phyloP scores from a whole-genome alignment of 2,888 invertebrate genomes.

The Notodonta ziczac region DNA sequence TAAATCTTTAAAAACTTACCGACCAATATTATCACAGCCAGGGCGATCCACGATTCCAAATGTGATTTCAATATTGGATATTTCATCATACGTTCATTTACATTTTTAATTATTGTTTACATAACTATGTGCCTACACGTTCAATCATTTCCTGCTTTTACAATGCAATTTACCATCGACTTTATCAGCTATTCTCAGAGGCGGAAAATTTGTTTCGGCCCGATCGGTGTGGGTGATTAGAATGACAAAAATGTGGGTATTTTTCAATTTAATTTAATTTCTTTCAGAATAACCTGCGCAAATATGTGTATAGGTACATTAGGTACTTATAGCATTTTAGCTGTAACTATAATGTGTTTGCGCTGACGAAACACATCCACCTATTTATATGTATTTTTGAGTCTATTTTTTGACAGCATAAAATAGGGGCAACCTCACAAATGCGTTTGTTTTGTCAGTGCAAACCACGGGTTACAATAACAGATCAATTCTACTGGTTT shows the following conservation, averaged over 20 bases:
- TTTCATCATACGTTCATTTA: slow-evolving; percentile 14
- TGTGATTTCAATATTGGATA: neutral
- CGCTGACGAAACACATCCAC: too few relatives aligned
- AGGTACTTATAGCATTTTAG: neutral
- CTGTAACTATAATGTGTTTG: neutral
- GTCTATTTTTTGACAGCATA: too few relatives aligned
- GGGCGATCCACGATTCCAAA: neutral
- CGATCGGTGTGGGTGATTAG: neutral
- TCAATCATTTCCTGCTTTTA: slow-evolving; percentile 8
- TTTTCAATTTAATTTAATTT: slow-evolving; percentile 33
- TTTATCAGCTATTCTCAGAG: slow-evolving; percentile 12
- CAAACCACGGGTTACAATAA: slow-evolving; percentile 10
- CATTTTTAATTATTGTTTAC: slow-evolving; percentile 9
- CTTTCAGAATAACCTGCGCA: slow-evolving; percentile 30
- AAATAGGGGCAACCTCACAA: too few relatives aligned
- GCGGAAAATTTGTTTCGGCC: slow-evolving; percentile 24
- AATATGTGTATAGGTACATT: slow-evolving; percentile 15
- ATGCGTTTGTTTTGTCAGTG: too few relatives aligned
- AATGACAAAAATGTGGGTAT: slow-evolving; percentile 4
- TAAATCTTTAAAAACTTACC: neutral
- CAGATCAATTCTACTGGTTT: neutral
- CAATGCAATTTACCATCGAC: slow-evolving; percentile 18
- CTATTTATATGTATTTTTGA: too few relatives aligned
- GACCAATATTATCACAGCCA: slow-evolving; percentile 2
- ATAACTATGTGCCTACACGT: slow-evolving; percentile 7